Base-by-base conservation (phyloP, 2,797 vertebrate genomes). In the Diglossa cyanea region DNA sequence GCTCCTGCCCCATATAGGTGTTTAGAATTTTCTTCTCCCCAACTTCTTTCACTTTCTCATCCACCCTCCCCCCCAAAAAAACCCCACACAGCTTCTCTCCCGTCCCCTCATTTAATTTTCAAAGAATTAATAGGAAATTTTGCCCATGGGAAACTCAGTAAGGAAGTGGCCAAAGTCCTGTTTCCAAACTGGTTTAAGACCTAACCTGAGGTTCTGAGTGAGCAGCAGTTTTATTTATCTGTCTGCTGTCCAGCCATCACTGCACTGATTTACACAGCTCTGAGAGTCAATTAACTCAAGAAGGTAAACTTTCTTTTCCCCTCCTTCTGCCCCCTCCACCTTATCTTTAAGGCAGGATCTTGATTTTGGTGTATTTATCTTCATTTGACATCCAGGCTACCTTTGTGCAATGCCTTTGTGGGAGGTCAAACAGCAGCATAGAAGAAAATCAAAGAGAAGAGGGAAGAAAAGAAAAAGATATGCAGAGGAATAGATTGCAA, bases 191-290 rank as follows among this genome's bases (percentile, higher is more conserved):
- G 39, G 2, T 61, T 90, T 89, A 47, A 44, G 23, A n/a, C 24
- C 25, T 83, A 50, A 53, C 55, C 61, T 39, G 26, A 61, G 20
- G 21, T 42, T 47, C 31, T 58, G 47, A 33, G 39, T 11, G 71
- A 82, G 21, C 47, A 77, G 44, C 75, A 72, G 31, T 88, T 92
- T 90, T 84, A 45, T 93, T 81, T 86, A 39, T n/a, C 35, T 57
- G 4, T 88, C 76, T 91, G 7, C 60, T 73, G 5, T 54, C 37
- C 71, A 70, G 55, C 30, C 51, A 48, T 44, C 63, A 13, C 15
- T 63, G 30, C 39, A 31, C 31, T 61, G 53, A 72, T 62, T 58
- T 72, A 14, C 26, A 78, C 20, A 58, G n/a, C 23, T 14, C 10
- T 30, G 9, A 10, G 53, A 76, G 23, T 66, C 42, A 70, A 20